These are phyloP conservation scores for Pandemis corylana DNA, from an alignment of 2,888 invertebrate species.

Conservation along the genomic window DNA sequence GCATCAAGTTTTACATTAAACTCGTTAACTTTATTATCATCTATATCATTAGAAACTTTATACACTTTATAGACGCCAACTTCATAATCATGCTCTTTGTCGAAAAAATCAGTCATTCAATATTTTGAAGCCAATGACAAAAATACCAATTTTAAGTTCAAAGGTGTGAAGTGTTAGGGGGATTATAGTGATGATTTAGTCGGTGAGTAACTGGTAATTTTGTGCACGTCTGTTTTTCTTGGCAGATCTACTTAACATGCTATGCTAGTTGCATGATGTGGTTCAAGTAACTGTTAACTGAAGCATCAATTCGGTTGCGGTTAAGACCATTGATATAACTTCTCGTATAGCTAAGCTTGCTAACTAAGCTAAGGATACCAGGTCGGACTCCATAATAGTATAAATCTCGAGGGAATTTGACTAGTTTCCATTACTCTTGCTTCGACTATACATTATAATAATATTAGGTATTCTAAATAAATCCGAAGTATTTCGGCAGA, in stretches of 20 bases:
- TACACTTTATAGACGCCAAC: not conserved
- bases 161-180: not conserved
- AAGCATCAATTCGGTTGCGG: not conserved
- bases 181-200: not conserved
- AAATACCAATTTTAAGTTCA: not conserved
- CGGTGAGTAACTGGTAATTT: not conserved
- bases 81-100: not conserved
- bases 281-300: not conserved
- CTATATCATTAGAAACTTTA: not conserved
- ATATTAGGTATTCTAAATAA: too few relatives aligned
- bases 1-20: constrained; percentile 35
- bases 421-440: too few relatives aligned
- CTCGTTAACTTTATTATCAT: not conserved
- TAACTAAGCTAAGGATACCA: too few relatives aligned
- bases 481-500: too few relatives aligned
- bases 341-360: too few relatives aligned
- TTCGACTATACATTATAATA: too few relatives aligned
- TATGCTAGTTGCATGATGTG: not conserved
- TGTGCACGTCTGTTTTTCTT: not conserved
- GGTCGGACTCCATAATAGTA: too few relatives aligned
- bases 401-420: too few relatives aligned
- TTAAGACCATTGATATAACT: not conserved
- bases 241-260: not conserved
- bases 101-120: not conserved
- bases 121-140: not conserved